Conservation (phyloP, 2,888 invertebrate genomes). For the Lasiommata megera region DNA sequence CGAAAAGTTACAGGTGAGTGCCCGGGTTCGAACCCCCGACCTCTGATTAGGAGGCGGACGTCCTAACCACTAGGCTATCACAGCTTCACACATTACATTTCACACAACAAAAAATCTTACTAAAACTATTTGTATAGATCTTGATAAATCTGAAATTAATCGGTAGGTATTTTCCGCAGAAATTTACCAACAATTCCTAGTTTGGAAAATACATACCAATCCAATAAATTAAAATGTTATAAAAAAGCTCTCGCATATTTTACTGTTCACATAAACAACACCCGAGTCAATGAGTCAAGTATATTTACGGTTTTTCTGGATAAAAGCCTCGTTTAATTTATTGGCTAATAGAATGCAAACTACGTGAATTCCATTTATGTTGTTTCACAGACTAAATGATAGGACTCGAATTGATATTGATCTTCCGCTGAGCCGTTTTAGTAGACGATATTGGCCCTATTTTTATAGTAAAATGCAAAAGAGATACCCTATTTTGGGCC, state of each 20-base stretch:
- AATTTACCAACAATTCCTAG: background rate
- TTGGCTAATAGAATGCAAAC: conserved; percentile 45
- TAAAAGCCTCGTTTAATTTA: conserved; percentile 47
- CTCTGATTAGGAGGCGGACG: no score
- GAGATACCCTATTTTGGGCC: no score
- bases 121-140: no score
- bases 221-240: conserved; percentile 2
- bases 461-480: conserved; percentile 77
- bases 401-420: conserved; percentile 49
- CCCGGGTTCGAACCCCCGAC: no score
- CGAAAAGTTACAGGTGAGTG: no score
- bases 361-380: conserved; percentile 36
- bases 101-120: no score
- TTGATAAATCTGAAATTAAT: background rate
- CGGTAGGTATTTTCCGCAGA: background rate
- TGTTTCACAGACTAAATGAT: conserved; percentile 33
- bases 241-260: conserved; percentile 11
- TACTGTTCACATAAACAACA: conserved; percentile 7
- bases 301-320: conserved; percentile 11
- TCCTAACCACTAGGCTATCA: no score
- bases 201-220: background rate
- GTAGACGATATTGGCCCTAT: conserved; percentile 60
- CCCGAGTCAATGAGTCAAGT: conserved; percentile 10
- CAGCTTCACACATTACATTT: no score
- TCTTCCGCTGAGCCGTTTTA: conserved; percentile 60